These are phyloP conservation scores for Hirtodrosophila alboralis DNA, from an alignment of 2,888 invertebrate species.

Conservation along the genomic window DNA sequence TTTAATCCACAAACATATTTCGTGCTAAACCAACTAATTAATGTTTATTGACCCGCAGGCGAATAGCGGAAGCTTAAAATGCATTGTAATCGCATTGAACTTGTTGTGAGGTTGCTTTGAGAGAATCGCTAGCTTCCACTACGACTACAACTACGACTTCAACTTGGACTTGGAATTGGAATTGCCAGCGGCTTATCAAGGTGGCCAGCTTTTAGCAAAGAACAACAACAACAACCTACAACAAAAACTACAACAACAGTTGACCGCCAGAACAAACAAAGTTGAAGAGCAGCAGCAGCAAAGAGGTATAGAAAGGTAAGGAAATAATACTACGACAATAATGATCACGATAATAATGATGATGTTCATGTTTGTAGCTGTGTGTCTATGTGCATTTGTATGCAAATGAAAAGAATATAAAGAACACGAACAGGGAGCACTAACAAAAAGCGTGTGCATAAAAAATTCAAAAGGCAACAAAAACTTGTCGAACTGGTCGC, in stretches of 20 bases:
- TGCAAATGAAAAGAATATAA: conserved; percentile 57
- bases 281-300: conserved; percentile 23
- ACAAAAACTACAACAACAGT: conserved; percentile 36
- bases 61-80: conserved; percentile 62
- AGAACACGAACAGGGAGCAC: conserved; percentile 39
- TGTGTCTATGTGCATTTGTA: conserved; percentile 48
- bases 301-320: conserved; percentile 44
- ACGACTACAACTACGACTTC: no score
- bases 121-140: conserved; percentile 30
- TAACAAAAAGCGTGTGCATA: conserved; percentile 65
- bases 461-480: conserved; percentile 70
- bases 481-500: conserved; percentile 82
- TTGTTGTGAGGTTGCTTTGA: conserved; percentile 43
- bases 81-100: conserved; percentile 71
- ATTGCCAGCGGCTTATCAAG: conserved; percentile 59
- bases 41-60: conserved; percentile 57
- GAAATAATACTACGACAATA: conserved; percentile 47
- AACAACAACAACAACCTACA: conserved; percentile 24
- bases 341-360: conserved; percentile 3
- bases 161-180: conserved; percentile 22
- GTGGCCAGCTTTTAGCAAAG: conserved; percentile 68
- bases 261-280: conserved; percentile 66
- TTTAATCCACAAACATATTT: conserved; percentile 24
- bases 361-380: conserved; percentile 11
- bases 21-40: conserved; percentile 45